Evolutionary conservation across 2,797 vertebrate genomes (phyloP).

Genomic region (Natrix natrix): DNA sequence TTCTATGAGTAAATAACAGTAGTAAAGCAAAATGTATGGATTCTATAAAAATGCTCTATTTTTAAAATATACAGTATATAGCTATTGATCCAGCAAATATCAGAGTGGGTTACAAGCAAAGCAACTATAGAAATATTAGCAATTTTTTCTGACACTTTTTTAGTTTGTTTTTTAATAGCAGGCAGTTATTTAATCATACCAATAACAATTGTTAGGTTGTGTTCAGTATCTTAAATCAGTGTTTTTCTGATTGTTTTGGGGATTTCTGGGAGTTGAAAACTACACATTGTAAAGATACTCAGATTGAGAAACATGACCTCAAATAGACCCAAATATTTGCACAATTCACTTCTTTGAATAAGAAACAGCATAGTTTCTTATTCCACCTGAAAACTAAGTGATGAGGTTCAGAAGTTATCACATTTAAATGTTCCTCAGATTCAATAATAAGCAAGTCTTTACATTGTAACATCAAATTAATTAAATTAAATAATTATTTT

Average conservation of each 20-base stretch:
- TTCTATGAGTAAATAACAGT: background rate
- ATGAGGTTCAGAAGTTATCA: background rate
- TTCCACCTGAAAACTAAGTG: background rate
- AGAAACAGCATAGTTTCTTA: background rate
- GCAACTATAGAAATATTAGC: background rate
- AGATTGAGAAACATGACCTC: background rate
- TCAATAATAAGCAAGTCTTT: background rate
- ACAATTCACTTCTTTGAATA: background rate
- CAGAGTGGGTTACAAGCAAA: background rate
- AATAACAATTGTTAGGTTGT: background rate
- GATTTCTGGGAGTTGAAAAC: background rate
- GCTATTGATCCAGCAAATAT: background rate
- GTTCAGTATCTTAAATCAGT: background rate
- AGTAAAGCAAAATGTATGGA: background rate
- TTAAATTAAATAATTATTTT: background rate
- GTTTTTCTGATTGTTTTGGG: background rate
- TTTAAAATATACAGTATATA: background rate
- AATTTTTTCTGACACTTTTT: background rate
- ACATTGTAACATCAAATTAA: background rate
- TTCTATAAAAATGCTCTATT: background rate
- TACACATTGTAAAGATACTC: background rate
- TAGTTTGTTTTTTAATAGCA: background rate
- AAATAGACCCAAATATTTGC: background rate
- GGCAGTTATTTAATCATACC: background rate
- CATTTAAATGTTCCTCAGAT: fast-evolving